These are phyloP conservation scores for Pelodiscus sinensis DNA, from an alignment of 2,113 vertebrate genomes.

Conservation along the genomic window DNA sequence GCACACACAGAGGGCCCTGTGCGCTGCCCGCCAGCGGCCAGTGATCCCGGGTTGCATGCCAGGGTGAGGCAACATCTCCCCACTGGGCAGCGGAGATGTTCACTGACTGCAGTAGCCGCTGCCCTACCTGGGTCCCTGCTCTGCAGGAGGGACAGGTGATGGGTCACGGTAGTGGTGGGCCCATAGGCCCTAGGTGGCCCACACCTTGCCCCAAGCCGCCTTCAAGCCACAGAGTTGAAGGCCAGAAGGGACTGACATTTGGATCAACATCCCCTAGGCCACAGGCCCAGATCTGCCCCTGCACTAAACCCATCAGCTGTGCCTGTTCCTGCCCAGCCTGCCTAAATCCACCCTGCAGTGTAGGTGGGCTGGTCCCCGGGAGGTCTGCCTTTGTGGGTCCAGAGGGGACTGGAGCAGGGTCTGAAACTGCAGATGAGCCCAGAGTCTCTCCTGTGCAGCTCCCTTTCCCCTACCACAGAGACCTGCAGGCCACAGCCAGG, in stretches of 20 bases:
- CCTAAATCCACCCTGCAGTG: background rate
- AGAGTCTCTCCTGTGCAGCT: background rate
- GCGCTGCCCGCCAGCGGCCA: background rate
- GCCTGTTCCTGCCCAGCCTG: background rate
- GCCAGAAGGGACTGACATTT: background rate
- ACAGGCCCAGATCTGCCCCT: too few relatives aligned
- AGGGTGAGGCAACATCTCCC: too few relatives aligned
- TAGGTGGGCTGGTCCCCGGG: background rate
- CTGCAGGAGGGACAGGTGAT: background rate
- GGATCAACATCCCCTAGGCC: too few relatives aligned
- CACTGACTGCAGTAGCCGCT: fast-evolving
- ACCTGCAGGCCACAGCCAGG: background rate
- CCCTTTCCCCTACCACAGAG: background rate
- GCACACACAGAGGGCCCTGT: background rate
- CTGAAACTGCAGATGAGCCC: background rate
- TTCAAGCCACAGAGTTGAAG: background rate
- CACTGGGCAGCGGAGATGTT: background rate
- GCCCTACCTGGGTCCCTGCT: fast-evolving
- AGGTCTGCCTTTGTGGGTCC: too few relatives aligned
- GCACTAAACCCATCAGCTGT: too few relatives aligned
- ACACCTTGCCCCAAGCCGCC: background rate
- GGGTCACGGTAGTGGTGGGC: background rate
- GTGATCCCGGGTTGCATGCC: too few relatives aligned
- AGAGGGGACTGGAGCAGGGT: background rate
- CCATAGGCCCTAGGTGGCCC: background rate